Evolutionary conservation across 2,113 vertebrate species (phyloP).

Genomic region (Hydrolagus affinis): DNA sequence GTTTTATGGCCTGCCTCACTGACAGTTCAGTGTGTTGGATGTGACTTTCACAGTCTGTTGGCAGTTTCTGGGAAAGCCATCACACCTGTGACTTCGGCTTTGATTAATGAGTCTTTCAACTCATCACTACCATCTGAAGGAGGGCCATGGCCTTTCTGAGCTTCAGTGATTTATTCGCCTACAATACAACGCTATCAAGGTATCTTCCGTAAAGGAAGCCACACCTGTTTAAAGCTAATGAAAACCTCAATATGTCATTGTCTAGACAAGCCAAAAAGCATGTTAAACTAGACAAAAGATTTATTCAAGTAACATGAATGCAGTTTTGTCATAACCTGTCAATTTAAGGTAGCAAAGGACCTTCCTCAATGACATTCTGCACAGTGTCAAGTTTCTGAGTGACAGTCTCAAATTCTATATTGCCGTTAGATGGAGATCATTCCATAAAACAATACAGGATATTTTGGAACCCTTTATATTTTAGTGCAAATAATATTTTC

Average conservation of each 20-base stretch:
- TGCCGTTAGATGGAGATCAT: slow-evolving; percentile 47
- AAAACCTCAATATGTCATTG: slow-evolving; percentile 85
- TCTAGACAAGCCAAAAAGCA: slow-evolving; percentile 68
- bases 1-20: slow-evolving; percentile 58
- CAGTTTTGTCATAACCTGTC: slow-evolving; percentile 69
- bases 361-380: slow-evolving; percentile 68
- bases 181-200: slow-evolving; percentile 66
- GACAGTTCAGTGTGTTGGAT: slow-evolving; percentile 74
- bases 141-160: slow-evolving; percentile 80
- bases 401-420: slow-evolving; percentile 60
- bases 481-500: slow-evolving; percentile 44
- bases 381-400: slow-evolving; percentile 62
- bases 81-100: slow-evolving; percentile 87
- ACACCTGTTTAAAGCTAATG: slow-evolving; percentile 80
- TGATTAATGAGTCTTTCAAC: slow-evolving; percentile 98
- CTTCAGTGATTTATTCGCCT: slow-evolving; percentile 79
- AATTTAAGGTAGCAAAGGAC: slow-evolving; percentile 66
- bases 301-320: slow-evolving; percentile 75
- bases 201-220: slow-evolving; percentile 60
- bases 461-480: background rate
- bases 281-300: slow-evolving; percentile 82
- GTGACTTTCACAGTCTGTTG: slow-evolving; percentile 98
- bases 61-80: slow-evolving; percentile 81
- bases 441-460: slow-evolving; percentile 37
- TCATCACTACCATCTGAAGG: slow-evolving; percentile 75